phyloP scores from a whole-genome alignment of 2,113 vertebrate genomes.

The Perccottus glenii region DNA sequence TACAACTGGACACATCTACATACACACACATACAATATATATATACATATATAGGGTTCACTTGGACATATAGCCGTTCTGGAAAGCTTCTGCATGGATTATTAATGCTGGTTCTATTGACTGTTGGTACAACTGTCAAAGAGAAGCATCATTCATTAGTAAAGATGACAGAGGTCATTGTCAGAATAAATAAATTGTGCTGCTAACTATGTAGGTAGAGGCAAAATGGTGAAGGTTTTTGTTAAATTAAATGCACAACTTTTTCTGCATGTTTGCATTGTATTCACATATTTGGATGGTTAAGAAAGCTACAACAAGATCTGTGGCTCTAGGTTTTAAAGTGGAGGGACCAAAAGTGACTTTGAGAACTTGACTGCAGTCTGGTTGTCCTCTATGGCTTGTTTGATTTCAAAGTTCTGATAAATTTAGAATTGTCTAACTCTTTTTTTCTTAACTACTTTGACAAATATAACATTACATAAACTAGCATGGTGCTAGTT shows the following conservation, averaged over 20 bases:
- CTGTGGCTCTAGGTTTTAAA: too few species aligned
- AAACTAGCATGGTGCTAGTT: too few species aligned
- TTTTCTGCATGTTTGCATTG: not conserved
- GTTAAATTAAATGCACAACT: not conserved
- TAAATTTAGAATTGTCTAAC: too few species aligned
- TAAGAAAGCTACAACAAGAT: too few species aligned
- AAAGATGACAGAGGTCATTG: conserved; percentile 14
- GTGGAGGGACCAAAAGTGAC: too few species aligned
- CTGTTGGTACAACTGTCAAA: conserved; percentile 2
- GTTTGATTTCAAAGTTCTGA: too few species aligned
- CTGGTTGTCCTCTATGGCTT: too few species aligned
- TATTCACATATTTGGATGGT: not conserved
- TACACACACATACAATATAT: not conserved
- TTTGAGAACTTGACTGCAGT: too few species aligned
- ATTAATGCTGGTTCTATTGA: conserved; percentile 30
- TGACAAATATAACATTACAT: too few species aligned
- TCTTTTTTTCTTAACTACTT: too few species aligned
- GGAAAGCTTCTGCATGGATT: conserved; percentile 11
- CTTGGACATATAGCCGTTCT: conserved; percentile 34
- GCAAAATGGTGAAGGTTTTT: not conserved
- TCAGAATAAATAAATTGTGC: conserved; percentile 8
- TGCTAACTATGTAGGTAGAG: not conserved
- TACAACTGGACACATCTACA: conserved; percentile 45
- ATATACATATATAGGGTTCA: not conserved
- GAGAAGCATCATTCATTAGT: not conserved